These are phyloP conservation scores for Lutjanus erythropterus DNA, from an alignment of 2,113 vertebrate species.

Conservation along the genomic window DNA sequence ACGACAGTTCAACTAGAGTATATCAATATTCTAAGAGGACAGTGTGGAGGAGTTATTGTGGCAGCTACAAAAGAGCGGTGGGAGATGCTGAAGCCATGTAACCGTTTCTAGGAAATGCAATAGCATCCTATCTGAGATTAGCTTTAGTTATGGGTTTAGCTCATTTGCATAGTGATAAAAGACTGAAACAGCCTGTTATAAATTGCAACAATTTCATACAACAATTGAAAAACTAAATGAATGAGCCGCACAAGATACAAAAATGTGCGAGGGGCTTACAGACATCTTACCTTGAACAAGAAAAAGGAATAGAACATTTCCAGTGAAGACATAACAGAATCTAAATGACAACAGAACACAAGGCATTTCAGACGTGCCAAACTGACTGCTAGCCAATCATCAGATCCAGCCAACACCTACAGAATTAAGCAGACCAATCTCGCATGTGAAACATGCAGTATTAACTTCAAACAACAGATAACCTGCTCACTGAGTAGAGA, in stretches of 20 bases:
- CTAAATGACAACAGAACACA: slow-evolving; percentile 24
- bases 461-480: slow-evolving; percentile 11
- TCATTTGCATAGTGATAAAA: slow-evolving; percentile 36
- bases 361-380: slow-evolving; percentile 42
- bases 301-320: slow-evolving; percentile 1
- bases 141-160: slow-evolving; percentile 21
- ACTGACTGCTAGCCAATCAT: slow-evolving; percentile 30
- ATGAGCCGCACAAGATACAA: neutral
- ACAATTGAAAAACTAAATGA: slow-evolving; percentile 9
- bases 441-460: neutral
- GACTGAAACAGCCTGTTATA: neutral
- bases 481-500: neutral
- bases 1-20: neutral
- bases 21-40: slow-evolving; percentile 5
- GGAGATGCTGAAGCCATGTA: neutral
- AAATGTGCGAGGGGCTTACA: slow-evolving; percentile 7
- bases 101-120: slow-evolving; percentile 17
- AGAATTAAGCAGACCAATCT: slow-evolving; percentile 29
- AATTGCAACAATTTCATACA: slow-evolving; percentile 20
- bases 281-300: slow-evolving; percentile 23
- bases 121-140: slow-evolving; percentile 22
- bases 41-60: neutral
- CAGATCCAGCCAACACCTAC: slow-evolving; percentile 16
- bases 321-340: slow-evolving; percentile 34
- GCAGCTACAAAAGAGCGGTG: neutral